Percentiles rank a stretch among this genome's conserved stretches.
Evolutionary conservation across 2,113 vertebrate species (phyloP).

Genomic region (Syngnathus typhle): DNA sequence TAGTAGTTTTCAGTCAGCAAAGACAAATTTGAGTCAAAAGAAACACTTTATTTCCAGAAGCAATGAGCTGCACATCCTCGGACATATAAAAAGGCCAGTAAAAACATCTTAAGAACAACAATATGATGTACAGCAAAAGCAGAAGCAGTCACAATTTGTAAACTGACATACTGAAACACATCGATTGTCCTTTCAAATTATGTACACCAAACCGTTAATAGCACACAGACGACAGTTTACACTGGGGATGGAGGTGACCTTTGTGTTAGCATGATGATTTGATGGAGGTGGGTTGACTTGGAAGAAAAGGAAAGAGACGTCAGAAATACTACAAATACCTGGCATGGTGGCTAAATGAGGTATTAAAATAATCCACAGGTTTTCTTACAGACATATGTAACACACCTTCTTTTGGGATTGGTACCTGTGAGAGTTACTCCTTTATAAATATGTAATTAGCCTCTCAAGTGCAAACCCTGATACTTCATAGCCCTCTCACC

Average conservation of each 20-base stretch:
- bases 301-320: background rate
- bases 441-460: constrained; percentile 29
- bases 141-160: constrained; percentile 50
- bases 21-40: constrained; percentile 32
- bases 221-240: constrained; percentile 42
- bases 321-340: background rate
- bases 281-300: constrained; percentile 30
- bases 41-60: constrained; percentile 71
- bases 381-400: background rate
- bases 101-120: constrained; percentile 61
- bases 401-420: background rate
- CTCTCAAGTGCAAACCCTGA: constrained; percentile 48
- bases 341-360: background rate
- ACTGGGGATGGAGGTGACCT: constrained; percentile 23
- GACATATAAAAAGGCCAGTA: constrained; percentile 60
- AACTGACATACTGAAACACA: constrained; percentile 55
- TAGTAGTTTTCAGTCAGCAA: background rate
- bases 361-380: background rate
- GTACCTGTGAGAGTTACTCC: background rate
- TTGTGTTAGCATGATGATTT: constrained; percentile 35
- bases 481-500: constrained; percentile 42
- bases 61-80: constrained; percentile 58
- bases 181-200: constrained; percentile 55
- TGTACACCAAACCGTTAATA: constrained; percentile 46
- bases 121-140: constrained; percentile 63